phyloP scores from a whole-genome alignment of 2,797 vertebrate genomes.

The Cirrhinus molitorella region DNA sequence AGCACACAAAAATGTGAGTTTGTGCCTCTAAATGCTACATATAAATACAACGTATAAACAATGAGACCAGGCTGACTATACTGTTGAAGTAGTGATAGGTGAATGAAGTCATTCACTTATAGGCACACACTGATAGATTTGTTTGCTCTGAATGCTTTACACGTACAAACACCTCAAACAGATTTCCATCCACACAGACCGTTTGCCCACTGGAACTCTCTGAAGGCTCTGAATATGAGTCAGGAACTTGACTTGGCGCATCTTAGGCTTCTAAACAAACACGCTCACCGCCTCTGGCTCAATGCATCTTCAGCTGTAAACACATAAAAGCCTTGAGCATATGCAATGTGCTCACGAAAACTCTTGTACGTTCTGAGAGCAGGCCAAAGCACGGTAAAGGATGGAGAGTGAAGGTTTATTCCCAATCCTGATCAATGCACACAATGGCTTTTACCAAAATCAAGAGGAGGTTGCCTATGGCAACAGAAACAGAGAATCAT shows the following conservation, averaged over 20 bases:
- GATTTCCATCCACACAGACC: conserved; percentile 11
- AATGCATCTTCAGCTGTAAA: conserved; percentile 42
- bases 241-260: conserved; percentile 26
- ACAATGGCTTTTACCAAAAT: not conserved
- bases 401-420: not conserved
- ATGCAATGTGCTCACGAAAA: not conserved
- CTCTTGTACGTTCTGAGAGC: not conserved
- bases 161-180: not conserved
- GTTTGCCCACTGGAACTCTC: conserved; percentile 30
- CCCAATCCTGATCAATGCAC: conserved; percentile 11
- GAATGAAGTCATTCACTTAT: conserved; percentile 3
- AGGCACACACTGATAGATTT: not conserved
- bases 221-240: conserved; percentile 28
- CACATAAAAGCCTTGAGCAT: conserved; percentile 34
- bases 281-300: conserved; percentile 6
- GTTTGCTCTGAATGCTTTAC: conserved; percentile 1
- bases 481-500: not conserved
- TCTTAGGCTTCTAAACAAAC: conserved; percentile 43
- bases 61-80: not conserved
- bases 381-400: not conserved
- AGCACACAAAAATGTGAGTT: too few species aligned
- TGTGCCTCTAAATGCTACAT: too few species aligned
- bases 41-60: too few species aligned
- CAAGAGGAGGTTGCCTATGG: not conserved
- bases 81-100: not conserved